These are phyloP conservation scores for Panthera leo DNA, from an alignment of 2,113 vertebrate genomes.

Conservation along the genomic window DNA sequence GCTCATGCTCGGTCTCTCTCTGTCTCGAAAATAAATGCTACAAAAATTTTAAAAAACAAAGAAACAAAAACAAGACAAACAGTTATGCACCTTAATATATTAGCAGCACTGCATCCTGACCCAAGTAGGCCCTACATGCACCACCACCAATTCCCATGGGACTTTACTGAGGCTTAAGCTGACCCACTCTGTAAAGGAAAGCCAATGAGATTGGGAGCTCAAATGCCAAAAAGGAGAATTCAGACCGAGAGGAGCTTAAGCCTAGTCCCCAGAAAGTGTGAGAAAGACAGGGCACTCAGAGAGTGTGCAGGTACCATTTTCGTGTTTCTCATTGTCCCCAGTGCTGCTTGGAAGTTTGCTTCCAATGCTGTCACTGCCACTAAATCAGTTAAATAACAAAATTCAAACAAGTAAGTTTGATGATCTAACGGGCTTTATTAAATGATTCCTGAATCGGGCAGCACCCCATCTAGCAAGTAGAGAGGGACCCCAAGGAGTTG, in stretches of 20 bases:
- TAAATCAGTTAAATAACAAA: neutral
- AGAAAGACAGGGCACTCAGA: neutral
- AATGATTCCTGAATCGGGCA: neutral
- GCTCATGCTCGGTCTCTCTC: too few species aligned
- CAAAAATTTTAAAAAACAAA: too few species aligned
- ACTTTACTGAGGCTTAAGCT: neutral
- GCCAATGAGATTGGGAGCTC: neutral
- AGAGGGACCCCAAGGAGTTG: neutral
- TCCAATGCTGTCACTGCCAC: neutral
- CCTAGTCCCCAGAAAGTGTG: neutral
- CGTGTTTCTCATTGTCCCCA: neutral
- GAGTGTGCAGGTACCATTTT: neutral
- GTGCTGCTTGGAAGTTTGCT: neutral
- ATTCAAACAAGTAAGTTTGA: neutral
- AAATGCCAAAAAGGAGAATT: neutral
- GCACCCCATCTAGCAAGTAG: neutral
- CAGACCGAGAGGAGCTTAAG: neutral
- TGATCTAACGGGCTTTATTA: neutral
- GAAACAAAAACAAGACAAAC: neutral
- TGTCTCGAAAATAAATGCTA: too few species aligned
- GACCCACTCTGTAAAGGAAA: neutral
- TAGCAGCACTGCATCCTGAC: neutral
- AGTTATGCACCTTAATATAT: neutral
- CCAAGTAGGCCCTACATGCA: neutral
- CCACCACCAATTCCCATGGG: neutral